These are phyloP conservation scores for Drosophila nigromelanica DNA, from an alignment of 1,140 invertebrate genomes.

Conservation along the genomic window DNA sequence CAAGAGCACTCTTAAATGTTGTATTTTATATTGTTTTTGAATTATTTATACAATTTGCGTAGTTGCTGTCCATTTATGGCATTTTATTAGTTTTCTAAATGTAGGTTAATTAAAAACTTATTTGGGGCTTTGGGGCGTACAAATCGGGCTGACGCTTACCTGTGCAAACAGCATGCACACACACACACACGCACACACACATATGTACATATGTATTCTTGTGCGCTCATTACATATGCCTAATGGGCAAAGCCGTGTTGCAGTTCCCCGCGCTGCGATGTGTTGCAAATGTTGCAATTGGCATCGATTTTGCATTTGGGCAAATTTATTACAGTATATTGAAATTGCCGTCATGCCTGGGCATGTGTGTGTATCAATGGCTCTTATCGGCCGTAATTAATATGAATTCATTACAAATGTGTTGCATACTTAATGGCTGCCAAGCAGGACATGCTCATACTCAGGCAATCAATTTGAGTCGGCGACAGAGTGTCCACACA, in stretches of 20 bases:
- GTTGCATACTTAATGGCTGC: conserved; percentile 63
- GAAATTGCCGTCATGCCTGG: conserved; percentile 48
- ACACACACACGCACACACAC: conserved; percentile 1
- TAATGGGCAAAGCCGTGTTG: conserved; percentile 29
- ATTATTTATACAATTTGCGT: conserved; percentile 56
- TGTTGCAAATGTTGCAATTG: conserved; percentile 59
- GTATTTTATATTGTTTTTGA: conserved; percentile 43
- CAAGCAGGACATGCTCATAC: conserved; percentile 39
- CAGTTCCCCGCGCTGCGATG: conserved; percentile 2
- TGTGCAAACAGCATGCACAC: neutral
- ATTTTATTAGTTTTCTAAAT: conserved; percentile 78
- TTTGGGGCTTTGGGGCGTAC: conserved; percentile 45
- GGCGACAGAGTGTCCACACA: conserved; percentile 13
- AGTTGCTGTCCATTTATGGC: conserved; percentile 31
- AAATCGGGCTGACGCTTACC: conserved; percentile 1
- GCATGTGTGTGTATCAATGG: conserved; percentile 16
- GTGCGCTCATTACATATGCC: conserved; percentile 48
- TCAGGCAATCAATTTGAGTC: conserved; percentile 65
- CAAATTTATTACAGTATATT: conserved; percentile 66
- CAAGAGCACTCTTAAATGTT: neutral
- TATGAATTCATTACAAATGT: conserved; percentile 79
- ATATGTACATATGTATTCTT: conserved; percentile 10
- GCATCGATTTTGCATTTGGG: conserved; percentile 72
- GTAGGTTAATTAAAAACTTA: conserved; percentile 82
- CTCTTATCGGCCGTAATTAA: conserved; percentile 68